These are phyloP conservation scores for Agriopis leucophaearia DNA, from an alignment of 2,888 invertebrate genomes.

Conservation along the genomic window DNA sequence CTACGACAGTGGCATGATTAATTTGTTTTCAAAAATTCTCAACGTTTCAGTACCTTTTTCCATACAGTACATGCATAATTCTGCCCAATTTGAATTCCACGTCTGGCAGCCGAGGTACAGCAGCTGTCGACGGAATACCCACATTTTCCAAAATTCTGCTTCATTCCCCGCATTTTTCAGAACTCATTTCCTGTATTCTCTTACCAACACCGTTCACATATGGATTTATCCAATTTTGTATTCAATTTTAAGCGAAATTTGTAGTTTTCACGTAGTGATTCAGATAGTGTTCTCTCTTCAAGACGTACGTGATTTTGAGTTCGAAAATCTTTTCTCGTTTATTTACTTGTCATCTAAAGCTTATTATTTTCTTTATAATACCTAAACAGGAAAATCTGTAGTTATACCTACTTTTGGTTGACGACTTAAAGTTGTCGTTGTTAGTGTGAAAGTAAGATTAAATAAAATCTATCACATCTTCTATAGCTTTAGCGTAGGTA, in stretches of 20 bases:
- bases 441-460: no score
- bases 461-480: no score
- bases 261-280: neutral
- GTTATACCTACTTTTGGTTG: no score
- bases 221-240: conserved; percentile 41
- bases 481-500: no score
- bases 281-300: neutral
- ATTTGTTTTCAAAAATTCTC: neutral
- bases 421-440: no score
- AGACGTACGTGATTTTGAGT: neutral
- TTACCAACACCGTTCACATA: conserved; percentile 39
- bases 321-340: neutral
- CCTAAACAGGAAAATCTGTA: no score
- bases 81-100: conserved; percentile 59
- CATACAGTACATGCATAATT: conserved; percentile 1
- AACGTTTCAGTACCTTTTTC: neutral
- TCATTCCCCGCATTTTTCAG: conserved; percentile 56
- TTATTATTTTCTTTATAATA: neutral
- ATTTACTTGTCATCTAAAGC: neutral
- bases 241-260: conserved; percentile 32
- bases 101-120: conserved; percentile 53
- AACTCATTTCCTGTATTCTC: conserved; percentile 56
- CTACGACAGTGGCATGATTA: no score
- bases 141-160: conserved; percentile 62
- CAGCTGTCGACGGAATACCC: conserved; percentile 68